These are phyloP conservation scores for Serranus cabrilla DNA, from an alignment of 2,797 vertebrate genomes.

Conservation along the genomic window DNA sequence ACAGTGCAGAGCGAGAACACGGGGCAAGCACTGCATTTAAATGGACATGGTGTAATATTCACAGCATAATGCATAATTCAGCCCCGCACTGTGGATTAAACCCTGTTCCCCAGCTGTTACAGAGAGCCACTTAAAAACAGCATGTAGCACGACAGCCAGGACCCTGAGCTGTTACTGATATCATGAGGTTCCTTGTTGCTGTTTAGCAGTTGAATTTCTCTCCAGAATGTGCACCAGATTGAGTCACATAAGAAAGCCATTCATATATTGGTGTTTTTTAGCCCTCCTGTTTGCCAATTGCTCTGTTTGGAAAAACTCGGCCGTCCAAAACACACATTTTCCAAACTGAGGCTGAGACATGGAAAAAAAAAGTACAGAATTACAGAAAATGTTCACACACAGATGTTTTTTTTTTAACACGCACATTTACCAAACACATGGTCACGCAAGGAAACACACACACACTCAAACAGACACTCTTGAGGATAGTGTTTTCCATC, in stretches of 20 bases:
- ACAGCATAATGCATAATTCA: constrained; percentile 79
- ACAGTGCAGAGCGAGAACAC: constrained; percentile 34
- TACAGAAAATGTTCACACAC: constrained; percentile 66
- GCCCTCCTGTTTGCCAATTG: constrained; percentile 54
- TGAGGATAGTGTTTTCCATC: constrained; percentile 66
- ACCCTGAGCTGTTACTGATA: constrained; percentile 70
- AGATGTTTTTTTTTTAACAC: constrained; percentile 49
- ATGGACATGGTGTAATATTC: constrained; percentile 74
- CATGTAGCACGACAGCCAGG: constrained; percentile 72
- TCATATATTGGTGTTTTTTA: constrained; percentile 41
- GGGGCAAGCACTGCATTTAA: constrained; percentile 67
- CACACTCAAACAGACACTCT: constrained; percentile 35
- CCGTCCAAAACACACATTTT: constrained; percentile 71
- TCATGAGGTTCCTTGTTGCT: constrained; percentile 40
- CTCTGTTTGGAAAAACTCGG: constrained; percentile 63
- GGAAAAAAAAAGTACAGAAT: constrained; percentile 55
- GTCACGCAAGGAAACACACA: constrained; percentile 27
- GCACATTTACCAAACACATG: constrained; percentile 47
- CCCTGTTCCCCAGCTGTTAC: constrained; percentile 77
- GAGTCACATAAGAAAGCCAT: constrained; percentile 50
- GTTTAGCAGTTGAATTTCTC: constrained; percentile 49
- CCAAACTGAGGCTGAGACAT: constrained; percentile 66
- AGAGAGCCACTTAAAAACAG: constrained; percentile 78
- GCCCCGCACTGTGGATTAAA: constrained; percentile 73
- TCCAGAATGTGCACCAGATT: constrained; percentile 47